Conservation (phyloP, 64 coral and sea anemone genomes). For the Platygyra sinensis region DNA sequence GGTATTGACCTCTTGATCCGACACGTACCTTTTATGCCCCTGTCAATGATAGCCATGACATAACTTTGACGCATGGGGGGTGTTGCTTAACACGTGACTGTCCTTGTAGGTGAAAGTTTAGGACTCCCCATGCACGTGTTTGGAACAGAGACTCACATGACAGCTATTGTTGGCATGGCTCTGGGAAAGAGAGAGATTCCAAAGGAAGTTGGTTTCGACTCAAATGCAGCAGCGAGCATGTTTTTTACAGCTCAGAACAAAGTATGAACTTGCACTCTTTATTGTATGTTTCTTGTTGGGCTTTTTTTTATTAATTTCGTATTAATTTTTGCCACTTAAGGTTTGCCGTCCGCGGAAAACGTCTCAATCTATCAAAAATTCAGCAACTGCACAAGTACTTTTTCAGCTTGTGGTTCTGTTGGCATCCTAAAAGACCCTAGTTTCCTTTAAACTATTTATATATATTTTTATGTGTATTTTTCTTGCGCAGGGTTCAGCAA, state of each 20-base stretch:
- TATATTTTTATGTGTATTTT: background rate
- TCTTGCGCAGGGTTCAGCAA: background rate
- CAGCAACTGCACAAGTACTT: too few species aligned
- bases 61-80: too few species aligned
- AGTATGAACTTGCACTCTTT: slow-evolving; percentile 10
- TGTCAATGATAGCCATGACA: too few species aligned
- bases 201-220: slow-evolving; percentile 73
- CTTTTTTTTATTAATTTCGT: background rate
- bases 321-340: background rate
- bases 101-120: slow-evolving; percentile 66
- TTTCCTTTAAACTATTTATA: background rate
- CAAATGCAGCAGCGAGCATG: slow-evolving; percentile 91
- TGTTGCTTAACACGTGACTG: background rate
- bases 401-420: too few species aligned
- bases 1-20: too few species aligned
- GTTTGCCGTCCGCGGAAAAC: too few species aligned
- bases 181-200: slow-evolving; percentile 89
- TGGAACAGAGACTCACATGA: slow-evolving; percentile 99
- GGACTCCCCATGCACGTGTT: slow-evolving; percentile 93
- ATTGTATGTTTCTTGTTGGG: background rate
- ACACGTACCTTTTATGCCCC: too few species aligned
- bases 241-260: slow-evolving; percentile 95
- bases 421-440: too few species aligned
- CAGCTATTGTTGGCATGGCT: slow-evolving; percentile 95
- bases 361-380: too few species aligned